phyloP scores from a whole-genome alignment of 2,888 invertebrate species.

The Machimus rusticus region DNA sequence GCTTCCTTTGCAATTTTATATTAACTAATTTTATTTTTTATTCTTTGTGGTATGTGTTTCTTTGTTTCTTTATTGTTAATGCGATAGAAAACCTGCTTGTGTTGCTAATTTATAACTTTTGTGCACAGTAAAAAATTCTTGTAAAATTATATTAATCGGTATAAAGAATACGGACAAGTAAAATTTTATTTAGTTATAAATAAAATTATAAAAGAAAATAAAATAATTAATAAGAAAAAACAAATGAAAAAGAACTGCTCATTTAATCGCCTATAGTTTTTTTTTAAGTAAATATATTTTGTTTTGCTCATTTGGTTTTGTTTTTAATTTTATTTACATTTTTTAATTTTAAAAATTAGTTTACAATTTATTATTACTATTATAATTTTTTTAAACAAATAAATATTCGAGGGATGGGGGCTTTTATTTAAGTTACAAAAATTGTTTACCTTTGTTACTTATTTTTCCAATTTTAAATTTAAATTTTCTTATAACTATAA shows the following conservation, averaged over 20 bases:
- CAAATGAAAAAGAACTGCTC: conserved; percentile 43
- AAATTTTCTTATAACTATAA: background rate
- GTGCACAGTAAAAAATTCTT: background rate
- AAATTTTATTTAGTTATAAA: conserved; percentile 16
- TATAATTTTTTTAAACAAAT: conserved; percentile 29
- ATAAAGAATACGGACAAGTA: conserved; percentile 46
- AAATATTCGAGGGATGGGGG: conserved; percentile 41
- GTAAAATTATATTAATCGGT: background rate
- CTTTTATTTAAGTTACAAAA: conserved; percentile 37
- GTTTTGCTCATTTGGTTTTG: background rate
- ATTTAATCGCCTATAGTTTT: conserved; percentile 40
- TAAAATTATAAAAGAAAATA: conserved; percentile 41
- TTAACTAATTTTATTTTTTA: background rate
- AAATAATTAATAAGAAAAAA: conserved; percentile 10
- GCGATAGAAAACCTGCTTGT: background rate
- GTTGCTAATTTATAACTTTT: background rate
- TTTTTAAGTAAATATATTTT: conserved; percentile 24
- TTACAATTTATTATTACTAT: background rate
- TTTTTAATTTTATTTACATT: conserved; percentile 7
- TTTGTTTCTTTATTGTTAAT: background rate
- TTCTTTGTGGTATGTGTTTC: background rate
- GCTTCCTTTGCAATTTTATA: background rate
- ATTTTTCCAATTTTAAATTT: background rate
- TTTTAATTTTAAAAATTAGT: background rate
- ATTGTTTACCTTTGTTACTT: background rate